Percentiles rank a stretch among this genome's conserved stretches.
These are phyloP conservation scores for Arrhamphus sclerolepis DNA, from an alignment of 2,797 vertebrate genomes.

Conservation along the genomic window DNA sequence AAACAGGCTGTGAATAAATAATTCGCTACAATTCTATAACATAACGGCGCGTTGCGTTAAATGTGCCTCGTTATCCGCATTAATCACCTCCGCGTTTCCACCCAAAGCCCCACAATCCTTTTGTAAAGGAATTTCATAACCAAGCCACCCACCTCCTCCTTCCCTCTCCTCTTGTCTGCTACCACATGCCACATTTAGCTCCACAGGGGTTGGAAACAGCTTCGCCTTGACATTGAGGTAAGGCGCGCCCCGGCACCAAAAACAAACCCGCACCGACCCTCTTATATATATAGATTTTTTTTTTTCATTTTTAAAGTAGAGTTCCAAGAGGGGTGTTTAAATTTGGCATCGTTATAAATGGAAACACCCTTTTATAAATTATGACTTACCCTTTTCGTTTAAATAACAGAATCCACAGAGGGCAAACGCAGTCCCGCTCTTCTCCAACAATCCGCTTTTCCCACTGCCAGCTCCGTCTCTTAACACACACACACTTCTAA, in stretches of 20 bases:
- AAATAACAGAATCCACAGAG: conserved; percentile 34
- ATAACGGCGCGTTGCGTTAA: conserved; percentile 21
- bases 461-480: conserved; percentile 1
- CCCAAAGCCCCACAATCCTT: conserved; percentile 18
- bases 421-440: neutral
- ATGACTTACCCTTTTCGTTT: conserved; percentile 51
- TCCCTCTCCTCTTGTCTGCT: neutral
- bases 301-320: too few relatives aligned
- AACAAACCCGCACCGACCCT: conserved; percentile 41
- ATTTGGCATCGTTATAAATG: too few relatives aligned
- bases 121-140: conserved; percentile 42
- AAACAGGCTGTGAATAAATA: conserved; percentile 1
- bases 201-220: conserved; percentile 19
- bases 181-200: conserved; percentile 5
- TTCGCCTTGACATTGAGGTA: conserved; percentile 65
- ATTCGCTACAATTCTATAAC: conserved; percentile 1
- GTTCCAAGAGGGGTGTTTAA: too few relatives aligned
- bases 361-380: neutral
- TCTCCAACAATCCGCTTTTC: conserved; percentile 39
- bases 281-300: too few relatives aligned
- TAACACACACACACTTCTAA: conserved; percentile 23
- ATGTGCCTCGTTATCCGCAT: conserved; percentile 24
- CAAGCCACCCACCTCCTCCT: neutral
- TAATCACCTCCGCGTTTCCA: neutral
- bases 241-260: conserved; percentile 45